phyloP scores from a whole-genome alignment of 2,797 vertebrate genomes.

The Hapalemur alaotrensis region DNA sequence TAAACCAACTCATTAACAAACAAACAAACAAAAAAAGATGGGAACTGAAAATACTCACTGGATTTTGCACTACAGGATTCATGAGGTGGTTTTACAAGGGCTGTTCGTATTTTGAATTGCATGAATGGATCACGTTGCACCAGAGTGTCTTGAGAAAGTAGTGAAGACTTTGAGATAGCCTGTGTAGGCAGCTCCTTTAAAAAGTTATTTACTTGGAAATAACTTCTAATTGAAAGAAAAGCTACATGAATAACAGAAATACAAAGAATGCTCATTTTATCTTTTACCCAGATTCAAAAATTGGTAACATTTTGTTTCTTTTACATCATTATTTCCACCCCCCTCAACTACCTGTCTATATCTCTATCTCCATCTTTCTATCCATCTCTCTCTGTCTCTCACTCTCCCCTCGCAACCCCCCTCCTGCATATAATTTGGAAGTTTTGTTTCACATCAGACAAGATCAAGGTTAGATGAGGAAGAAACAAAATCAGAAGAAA shows the following conservation, averaged over 20 bases:
- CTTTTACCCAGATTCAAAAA: not conserved
- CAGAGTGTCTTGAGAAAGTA: too few species aligned
- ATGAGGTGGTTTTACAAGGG: not conserved
- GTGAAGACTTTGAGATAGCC: not conserved
- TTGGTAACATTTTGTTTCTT: too few species aligned
- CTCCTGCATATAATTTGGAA: not conserved
- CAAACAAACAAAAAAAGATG: not conserved
- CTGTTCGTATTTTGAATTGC: not conserved
- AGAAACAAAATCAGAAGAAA: slow-evolving; percentile 1
- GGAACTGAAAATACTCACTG: not conserved
- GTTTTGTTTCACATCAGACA: not conserved
- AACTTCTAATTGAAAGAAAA: not conserved
- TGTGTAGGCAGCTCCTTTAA: not conserved
- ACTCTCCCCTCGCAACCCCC: rapidly evolving
- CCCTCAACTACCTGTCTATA: too few species aligned
- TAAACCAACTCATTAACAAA: not conserved
- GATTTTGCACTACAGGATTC: not conserved
- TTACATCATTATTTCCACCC: too few species aligned
- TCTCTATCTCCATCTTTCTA: not conserved
- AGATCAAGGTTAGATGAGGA: not conserved
- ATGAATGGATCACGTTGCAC: not conserved
- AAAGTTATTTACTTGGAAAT: not conserved
- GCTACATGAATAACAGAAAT: not conserved
- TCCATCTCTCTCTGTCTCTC: not conserved
- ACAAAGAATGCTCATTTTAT: not conserved